phyloP scores from a whole-genome alignment of 1,140 invertebrate genomes.

The Matsumurasca onukii region DNA sequence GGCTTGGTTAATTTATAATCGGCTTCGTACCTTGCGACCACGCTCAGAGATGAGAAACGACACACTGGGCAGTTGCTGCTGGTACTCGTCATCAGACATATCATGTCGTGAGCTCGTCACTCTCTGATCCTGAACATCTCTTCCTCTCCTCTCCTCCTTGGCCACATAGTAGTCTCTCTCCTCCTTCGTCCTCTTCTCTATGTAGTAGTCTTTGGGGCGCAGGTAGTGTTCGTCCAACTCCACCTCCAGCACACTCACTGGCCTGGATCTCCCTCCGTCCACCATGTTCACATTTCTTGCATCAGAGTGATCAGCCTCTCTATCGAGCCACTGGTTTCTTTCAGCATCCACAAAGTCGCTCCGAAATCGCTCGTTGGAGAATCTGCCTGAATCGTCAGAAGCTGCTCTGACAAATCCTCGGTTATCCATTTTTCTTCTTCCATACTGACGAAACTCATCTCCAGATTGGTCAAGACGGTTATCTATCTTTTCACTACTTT shows the following conservation, averaged over 20 bases:
- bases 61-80: conserved; percentile 31
- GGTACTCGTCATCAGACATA: conserved; percentile 28
- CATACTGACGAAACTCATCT: conserved; percentile 16
- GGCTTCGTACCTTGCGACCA: conserved; percentile 31
- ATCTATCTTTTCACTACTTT: no score
- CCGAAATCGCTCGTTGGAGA: background rate
- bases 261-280: background rate
- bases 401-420: conserved; percentile 23
- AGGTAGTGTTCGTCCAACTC: conserved; percentile 29
- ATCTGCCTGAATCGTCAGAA: conserved; percentile 12
- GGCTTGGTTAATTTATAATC: no score
- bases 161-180: background rate
- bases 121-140: conserved; percentile 9
- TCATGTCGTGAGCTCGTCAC: conserved; percentile 11
- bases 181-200: background rate
- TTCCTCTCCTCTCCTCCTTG: background rate
- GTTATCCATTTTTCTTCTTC: conserved; percentile 31
- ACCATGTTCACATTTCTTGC: conserved; percentile 5
- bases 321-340: background rate
- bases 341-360: conserved; percentile 15
- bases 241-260: conserved; percentile 15
- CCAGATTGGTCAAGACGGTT: conserved; percentile 13
- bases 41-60: conserved; percentile 34
- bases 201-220: conserved; percentile 24
- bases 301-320: conserved; percentile 9